Evolutionary conservation across 37 sponge, comb jelly and placozoan genomes (phyloP), one percentile per base, ranked within the genome.

Genomic region (Mnemiopsis leidyi): DNA sequence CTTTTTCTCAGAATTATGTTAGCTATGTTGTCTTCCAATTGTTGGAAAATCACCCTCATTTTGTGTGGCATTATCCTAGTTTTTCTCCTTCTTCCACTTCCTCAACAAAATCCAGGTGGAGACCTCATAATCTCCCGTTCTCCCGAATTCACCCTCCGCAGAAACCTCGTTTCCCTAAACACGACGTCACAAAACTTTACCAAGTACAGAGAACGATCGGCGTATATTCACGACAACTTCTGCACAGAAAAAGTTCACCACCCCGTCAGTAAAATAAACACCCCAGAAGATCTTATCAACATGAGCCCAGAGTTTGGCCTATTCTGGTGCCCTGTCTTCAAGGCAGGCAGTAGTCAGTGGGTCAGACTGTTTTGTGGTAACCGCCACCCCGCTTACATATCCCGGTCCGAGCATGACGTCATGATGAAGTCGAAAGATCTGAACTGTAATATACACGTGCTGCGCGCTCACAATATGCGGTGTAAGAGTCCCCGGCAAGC

Each of bases 261-360:
- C 48, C 90, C 90, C 40, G 90, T 40, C 7, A 23, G 28, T n/a
- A 0, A 38, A 7, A 29, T 85, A 1, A 9, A 0, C 2, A 20
- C n/a, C n/a, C 90, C 90, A 28, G 40, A 23, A n/a, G 90, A 85
- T 37, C 1, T 77, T 18, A 39, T 85, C 7, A 37, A 40, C 61
- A 40, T 40, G 40, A 21, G n/a, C 40, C 90, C 32, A 28, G 61
- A 40, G 24, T 28, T 85, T 7, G 48, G 24, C 0, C 30, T 85
- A 26, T 40, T 23, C 90, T 85, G 90, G 90, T 85, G 90, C 23
- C 90, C 90, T 0, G 61, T 40, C 40, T 85, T 85, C 90, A 85
- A 85, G 29, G 32, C 36, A 13, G 90, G 90, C 16, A 85, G 90
- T 28, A 29, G 30, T 40, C 40, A 85, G 61, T 85, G 90, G 90